These are phyloP conservation scores for Stegodyphus mimosarum DNA, from an alignment of 1,140 invertebrate species.

Conservation along the genomic window DNA sequence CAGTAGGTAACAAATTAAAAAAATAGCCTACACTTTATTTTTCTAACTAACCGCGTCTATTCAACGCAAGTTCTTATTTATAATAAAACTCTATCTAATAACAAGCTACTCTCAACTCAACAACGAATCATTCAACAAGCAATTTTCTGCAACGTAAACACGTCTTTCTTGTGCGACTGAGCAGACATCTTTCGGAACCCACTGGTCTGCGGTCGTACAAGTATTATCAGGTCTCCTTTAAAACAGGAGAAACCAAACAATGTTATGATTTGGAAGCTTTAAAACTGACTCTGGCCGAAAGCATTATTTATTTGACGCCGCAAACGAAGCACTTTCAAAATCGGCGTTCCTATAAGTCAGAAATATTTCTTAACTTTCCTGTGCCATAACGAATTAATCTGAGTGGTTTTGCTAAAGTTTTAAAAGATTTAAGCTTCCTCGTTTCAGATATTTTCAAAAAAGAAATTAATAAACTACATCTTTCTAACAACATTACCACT, in stretches of 20 bases:
- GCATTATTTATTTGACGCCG: slow-evolving; percentile 16
- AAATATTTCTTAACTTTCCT: slow-evolving; percentile 2
- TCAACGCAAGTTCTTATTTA: slow-evolving; percentile 22
- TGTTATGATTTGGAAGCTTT: slow-evolving; percentile 30
- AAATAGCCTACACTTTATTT: slow-evolving; percentile 52
- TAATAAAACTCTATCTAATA: slow-evolving; percentile 22
- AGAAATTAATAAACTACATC: slow-evolving; percentile 44
- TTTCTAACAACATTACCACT: slow-evolving; percentile 45
- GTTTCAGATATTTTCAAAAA: slow-evolving; percentile 49
- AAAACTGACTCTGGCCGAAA: slow-evolving; percentile 52
- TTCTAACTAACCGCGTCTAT: slow-evolving; percentile 40
- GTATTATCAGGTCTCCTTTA: not conserved
- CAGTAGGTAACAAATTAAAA: slow-evolving; percentile 54
- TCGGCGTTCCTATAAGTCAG: not conserved
- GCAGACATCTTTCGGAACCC: not conserved
- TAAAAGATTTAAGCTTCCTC: slow-evolving; percentile 52
- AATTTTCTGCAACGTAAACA: slow-evolving; percentile 11
- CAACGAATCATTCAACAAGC: slow-evolving; percentile 46
- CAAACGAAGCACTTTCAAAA: slow-evolving; percentile 2
- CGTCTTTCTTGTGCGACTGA: no score
- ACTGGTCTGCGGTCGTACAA: not conserved
- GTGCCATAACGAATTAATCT: slow-evolving; percentile 28
- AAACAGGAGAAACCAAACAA: slow-evolving; percentile 21
- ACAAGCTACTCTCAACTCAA: slow-evolving; percentile 55
- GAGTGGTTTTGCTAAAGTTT: slow-evolving; percentile 38